Conservation (phyloP, 2,797 vertebrate genomes). For the Channa striata region DNA sequence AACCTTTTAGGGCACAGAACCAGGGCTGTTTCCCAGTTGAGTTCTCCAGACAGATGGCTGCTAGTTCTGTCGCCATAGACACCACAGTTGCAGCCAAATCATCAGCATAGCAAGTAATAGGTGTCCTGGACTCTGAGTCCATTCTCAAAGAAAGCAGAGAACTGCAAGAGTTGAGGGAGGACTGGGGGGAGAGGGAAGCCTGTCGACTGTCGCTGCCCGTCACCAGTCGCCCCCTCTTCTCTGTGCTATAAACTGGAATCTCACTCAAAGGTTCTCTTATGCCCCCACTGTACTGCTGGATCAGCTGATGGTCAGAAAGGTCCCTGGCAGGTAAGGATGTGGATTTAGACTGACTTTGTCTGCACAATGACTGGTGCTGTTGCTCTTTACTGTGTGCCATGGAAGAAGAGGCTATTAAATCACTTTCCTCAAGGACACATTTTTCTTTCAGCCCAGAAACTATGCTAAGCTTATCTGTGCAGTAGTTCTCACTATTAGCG, state of each 20-base stretch:
- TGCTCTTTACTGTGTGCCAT: slow-evolving; percentile 71
- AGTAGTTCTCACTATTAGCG: slow-evolving; percentile 63
- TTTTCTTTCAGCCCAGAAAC: slow-evolving; percentile 65
- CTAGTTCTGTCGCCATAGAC: slow-evolving; percentile 99
- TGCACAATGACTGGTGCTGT: slow-evolving; percentile 53
- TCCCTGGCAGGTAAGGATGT: slow-evolving; percentile 69
- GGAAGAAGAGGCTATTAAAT: slow-evolving; percentile 40
- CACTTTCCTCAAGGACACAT: slow-evolving; percentile 64
- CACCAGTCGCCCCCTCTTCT: slow-evolving; percentile 65
- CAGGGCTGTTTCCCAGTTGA: slow-evolving; percentile 96
- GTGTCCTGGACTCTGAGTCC: slow-evolving; percentile 84
- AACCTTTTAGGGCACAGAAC: slow-evolving; percentile 95
- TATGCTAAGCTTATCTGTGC: slow-evolving; percentile 65
- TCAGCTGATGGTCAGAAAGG: slow-evolving; percentile 74
- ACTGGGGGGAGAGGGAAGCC: slow-evolving; percentile 80
- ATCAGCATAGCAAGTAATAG: slow-evolving; percentile 94
- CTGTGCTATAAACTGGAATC: slow-evolving; percentile 60
- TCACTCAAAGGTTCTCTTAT: slow-evolving; percentile 79
- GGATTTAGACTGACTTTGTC: slow-evolving; percentile 67
- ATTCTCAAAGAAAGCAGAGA: slow-evolving; percentile 81
- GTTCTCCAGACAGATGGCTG: slow-evolving; percentile 98
- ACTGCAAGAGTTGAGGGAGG: slow-evolving; percentile 78
- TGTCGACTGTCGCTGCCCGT: slow-evolving; percentile 78
- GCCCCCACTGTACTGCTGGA: slow-evolving; percentile 55
- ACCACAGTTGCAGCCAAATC: slow-evolving; percentile 96